Conservation (phyloP, 2,888 invertebrate genomes). For the Anoncus sp. region DNA sequence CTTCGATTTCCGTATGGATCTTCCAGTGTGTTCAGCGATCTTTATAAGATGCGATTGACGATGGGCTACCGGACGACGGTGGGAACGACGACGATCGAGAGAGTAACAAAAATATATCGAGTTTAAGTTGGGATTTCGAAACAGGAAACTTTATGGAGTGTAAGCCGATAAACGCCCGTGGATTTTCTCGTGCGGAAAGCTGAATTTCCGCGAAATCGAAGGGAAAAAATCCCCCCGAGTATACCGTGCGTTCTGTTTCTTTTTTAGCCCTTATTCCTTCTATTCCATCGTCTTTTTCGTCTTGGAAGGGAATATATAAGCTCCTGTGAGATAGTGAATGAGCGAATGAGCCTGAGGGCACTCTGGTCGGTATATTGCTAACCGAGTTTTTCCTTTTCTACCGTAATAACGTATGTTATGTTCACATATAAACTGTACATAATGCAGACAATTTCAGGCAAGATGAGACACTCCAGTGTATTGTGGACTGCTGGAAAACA, state of each 20-base stretch:
- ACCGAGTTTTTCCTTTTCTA: slow-evolving; percentile 31
- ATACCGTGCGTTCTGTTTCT: slow-evolving; percentile 18
- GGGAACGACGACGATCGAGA: neutral
- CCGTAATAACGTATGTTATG: slow-evolving; percentile 14
- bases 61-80: slow-evolving; percentile 17
- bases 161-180: slow-evolving; percentile 54
- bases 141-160: slow-evolving; percentile 58
- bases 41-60: slow-evolving; percentile 18
- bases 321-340: neutral
- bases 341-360: slow-evolving; percentile 24
- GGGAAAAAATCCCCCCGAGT: slow-evolving; percentile 41
- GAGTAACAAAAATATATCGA: slow-evolving; percentile 30
- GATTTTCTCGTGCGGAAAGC: slow-evolving; percentile 48
- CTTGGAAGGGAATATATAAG: neutral
- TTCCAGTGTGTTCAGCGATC: slow-evolving; percentile 5
- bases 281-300: neutral
- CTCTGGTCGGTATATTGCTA: slow-evolving; percentile 22
- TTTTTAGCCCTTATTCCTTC: slow-evolving; percentile 6
- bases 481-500: slow-evolving; percentile 5
- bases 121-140: slow-evolving; percentile 44
- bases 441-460: slow-evolving; percentile 1
- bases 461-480: neutral
- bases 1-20: neutral
- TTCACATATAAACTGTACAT: slow-evolving; percentile 7
- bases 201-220: slow-evolving; percentile 46